A percentile compares a stretch with the other conserved stretches of the same genome.
These are phyloP conservation scores for Neodon shergylaensis DNA, from an alignment of 2,113 vertebrate species.

Conservation along the genomic window DNA sequence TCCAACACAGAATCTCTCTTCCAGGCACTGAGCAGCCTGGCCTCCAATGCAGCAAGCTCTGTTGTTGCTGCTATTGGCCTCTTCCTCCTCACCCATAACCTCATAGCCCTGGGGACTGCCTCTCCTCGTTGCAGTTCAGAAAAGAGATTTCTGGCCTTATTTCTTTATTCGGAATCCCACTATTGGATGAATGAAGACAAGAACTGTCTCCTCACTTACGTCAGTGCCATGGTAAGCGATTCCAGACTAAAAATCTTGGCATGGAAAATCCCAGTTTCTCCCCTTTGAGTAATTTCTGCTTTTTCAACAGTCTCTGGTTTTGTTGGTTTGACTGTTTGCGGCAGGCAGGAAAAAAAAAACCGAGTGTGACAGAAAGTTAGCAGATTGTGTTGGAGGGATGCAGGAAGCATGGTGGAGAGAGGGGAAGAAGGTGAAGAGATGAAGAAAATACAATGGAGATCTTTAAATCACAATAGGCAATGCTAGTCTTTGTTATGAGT, in stretches of 20 bases:
- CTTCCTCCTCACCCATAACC: not conserved
- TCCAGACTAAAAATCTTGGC: not conserved
- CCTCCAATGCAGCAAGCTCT: not conserved
- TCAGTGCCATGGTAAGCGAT: slow-evolving; percentile 43
- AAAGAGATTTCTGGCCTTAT: not conserved
- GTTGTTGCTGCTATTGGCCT: not conserved
- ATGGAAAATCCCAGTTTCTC: not conserved
- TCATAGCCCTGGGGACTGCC: not conserved
- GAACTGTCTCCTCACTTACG: not conserved
- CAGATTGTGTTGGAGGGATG: not conserved
- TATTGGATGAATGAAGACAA: not conserved
- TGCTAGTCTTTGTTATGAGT: not conserved
- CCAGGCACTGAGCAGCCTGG: slow-evolving; percentile 39
- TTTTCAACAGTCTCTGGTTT: not conserved
- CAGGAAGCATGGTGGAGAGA: not conserved
- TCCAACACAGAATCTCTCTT: not conserved
- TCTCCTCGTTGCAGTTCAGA: not conserved
- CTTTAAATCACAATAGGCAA: not conserved
- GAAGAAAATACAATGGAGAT: not conserved
- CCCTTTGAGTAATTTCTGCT: not conserved
- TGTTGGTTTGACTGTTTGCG: not conserved
- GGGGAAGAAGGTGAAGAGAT: not conserved
- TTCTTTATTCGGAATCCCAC: not conserved
- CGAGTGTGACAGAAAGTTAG: not conserved
- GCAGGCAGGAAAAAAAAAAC: not conserved